Base-by-base conservation (phyloP, 2,113 vertebrate species). In the Brachyhypopomus occidentalis region DNA sequence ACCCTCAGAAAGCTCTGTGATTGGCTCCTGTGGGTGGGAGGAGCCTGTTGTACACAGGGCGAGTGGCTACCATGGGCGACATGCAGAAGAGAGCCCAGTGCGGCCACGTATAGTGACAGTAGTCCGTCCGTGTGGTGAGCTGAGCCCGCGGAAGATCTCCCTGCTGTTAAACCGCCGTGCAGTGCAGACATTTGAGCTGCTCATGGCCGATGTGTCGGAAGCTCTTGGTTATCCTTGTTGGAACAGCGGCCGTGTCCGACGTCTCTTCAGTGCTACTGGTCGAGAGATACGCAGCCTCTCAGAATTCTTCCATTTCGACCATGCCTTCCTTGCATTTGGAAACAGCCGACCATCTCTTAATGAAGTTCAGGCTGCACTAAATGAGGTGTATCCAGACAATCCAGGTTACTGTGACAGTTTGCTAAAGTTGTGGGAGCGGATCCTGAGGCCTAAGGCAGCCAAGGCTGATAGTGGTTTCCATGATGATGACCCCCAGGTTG, bases 61-160 rank as follows among this genome's bases (percentile, higher is more conserved):
- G 11, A 80, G 23, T 27, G 84, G 84, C 16, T 87, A 94, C 82
- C 95, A 94, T 80, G 92, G 92, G 0, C 85, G 93, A 16, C 95
- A 95, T 12, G 89, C 94, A 0, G 96, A 98, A 77, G 92, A 93
- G 85, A 96, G 95, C 56, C 94, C 92, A 0, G 93, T 92, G 86
- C 95, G 96, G 72, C 97, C 97, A 12, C 92, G 92, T 85, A 93
- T 98, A 52, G 94, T 99, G 82, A 99, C 96, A 0, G 93, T 99
- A 72, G 93, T 98, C 45, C 95, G 94, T 23, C 95, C 94, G 0
- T 92, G 94, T 0, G 90, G 90, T 1, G 93, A 91, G 62, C 93
- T 83, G 45, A 90, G 90, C 0, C 88, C 95, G 11, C 89, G 95
- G 23, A 97, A 97, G 90, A 95, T 98, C 87, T 95, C 94, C 0